phyloP scores from a whole-genome alignment of 2,888 invertebrate species.

The Epinotia brunnichana region DNA sequence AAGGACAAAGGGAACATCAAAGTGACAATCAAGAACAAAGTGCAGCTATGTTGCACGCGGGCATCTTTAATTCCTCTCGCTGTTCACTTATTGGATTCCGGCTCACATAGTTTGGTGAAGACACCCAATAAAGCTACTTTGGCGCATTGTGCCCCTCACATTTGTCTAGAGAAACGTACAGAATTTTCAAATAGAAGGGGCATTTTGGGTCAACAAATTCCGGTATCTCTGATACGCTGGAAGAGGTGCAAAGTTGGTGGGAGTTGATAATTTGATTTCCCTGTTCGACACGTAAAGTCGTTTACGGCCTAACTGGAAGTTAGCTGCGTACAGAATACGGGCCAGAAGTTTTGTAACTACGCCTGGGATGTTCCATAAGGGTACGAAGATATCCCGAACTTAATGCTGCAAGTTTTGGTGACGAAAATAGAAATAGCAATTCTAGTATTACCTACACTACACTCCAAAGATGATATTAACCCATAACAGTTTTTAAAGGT shows the following conservation, averaged over 20 bases:
- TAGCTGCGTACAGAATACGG: slow-evolving; percentile 69
- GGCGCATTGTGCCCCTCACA: slow-evolving; percentile 69
- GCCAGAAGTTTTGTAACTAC: slow-evolving; percentile 64
- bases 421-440: background rate
- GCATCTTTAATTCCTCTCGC: slow-evolving; percentile 73
- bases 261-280: slow-evolving; percentile 82
- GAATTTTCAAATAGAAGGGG: slow-evolving; percentile 75
- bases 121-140: slow-evolving; percentile 80
- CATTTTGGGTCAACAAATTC: slow-evolving; percentile 70
- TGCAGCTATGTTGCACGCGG: slow-evolving; percentile 61
- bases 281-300: slow-evolving; percentile 81
- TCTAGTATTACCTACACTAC: background rate
- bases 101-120: slow-evolving; percentile 74
- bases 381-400: slow-evolving; percentile 10
- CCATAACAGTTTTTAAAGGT: too few relatives aligned
- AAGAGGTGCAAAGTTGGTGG: slow-evolving; percentile 77
- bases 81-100: slow-evolving; percentile 79
- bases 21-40: slow-evolving; percentile 63
- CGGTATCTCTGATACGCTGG: slow-evolving; percentile 65
- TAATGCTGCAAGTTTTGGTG: too few relatives aligned
- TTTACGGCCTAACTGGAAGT: slow-evolving; percentile 78
- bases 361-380: slow-evolving; percentile 50
- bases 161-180: slow-evolving; percentile 70
- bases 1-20: slow-evolving; percentile 53
- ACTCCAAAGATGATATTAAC: too few relatives aligned